phyloP scores from a whole-genome alignment of 2,113 vertebrate species.

The Nerophis ophidion region DNA sequence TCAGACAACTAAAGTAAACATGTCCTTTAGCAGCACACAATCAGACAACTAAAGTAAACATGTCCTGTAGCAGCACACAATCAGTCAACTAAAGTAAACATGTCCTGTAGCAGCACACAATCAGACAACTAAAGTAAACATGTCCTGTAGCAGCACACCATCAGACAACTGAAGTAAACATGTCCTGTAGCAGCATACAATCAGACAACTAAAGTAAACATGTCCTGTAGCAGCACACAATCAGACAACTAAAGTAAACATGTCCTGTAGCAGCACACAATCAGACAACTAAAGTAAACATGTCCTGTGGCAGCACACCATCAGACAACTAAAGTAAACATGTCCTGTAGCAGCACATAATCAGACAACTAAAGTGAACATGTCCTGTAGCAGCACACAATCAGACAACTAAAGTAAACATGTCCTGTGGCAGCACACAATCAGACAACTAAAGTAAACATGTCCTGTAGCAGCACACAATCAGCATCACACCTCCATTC shows the following conservation, averaged over 20 bases:
- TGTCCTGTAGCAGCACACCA: conserved; percentile 48
- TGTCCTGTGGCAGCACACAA: conserved; percentile 48
- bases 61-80: conserved; percentile 48
- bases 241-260: conserved; percentile 47
- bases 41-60: conserved; percentile 47
- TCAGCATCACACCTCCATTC: conserved; percentile 60
- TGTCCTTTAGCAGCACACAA: conserved; percentile 48
- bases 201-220: conserved; percentile 47
- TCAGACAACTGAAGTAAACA: conserved; percentile 47
- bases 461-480: conserved; percentile 48
- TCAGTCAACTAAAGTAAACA: conserved; percentile 47
- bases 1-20: conserved; percentile 47
- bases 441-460: conserved; percentile 47
- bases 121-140: conserved; percentile 47
- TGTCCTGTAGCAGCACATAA: conserved; percentile 49
- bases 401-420: conserved; percentile 47
- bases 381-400: conserved; percentile 48
- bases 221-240: conserved; percentile 48
- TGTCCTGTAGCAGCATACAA: conserved; percentile 48
- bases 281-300: conserved; percentile 47
- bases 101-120: conserved; percentile 48
- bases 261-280: conserved; percentile 48
- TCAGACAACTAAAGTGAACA: conserved; percentile 46
- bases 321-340: conserved; percentile 47
- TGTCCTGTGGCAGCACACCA: conserved; percentile 48